Evolutionary conservation across 2,113 vertebrate species (phyloP), one percentile per base, ranked within the genome.

Genomic region (Oriolus oriolus): DNA sequence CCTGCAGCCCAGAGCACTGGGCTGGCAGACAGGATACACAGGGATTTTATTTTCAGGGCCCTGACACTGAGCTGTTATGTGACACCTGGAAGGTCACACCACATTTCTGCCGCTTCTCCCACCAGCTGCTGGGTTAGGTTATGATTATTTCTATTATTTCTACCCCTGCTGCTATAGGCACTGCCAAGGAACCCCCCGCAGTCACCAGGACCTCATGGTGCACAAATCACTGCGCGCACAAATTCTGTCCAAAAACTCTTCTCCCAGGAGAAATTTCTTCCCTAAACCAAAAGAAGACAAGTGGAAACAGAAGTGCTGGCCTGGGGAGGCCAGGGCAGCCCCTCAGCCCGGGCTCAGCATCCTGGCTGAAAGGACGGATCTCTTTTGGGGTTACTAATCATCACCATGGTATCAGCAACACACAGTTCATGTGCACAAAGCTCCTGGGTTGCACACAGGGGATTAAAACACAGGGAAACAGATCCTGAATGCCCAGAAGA

Each of bases 321-420:
- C 44, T 27, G 0, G 0, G 10, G 23, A 12, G 19, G 5, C 31
- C 63, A 69, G 70, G 9, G 31, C 63, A 84, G 47, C 63, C 47
- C 33, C 59, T 79, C 15, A 3, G 11, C 9, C 22, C 0, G 0
- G 44, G 54, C 24, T 63, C 11, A 66, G 37, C 1, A 1, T 17
- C 90, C 90, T 57, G 74, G 63, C 35, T 19, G 1, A 47, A 45
- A 84, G 78, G 23, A 17, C 16, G 8, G 22, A 13, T 77, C 68
- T 60, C 54, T 63, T 91, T 44, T 22, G 70, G 78, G 79, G 47
- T 78, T 81, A 30, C 59, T 57, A 60, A 90, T 92, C 83, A 86
- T 84, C 85, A 63, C 88, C 92, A 68, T 19, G 71, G 71, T 42
- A 54, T 33, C 87, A 52, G 70, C 63, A 77, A 42, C 27, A 82